phyloP scores from a whole-genome alignment of 2,797 vertebrate genomes.

The Saguinus oedipus region DNA sequence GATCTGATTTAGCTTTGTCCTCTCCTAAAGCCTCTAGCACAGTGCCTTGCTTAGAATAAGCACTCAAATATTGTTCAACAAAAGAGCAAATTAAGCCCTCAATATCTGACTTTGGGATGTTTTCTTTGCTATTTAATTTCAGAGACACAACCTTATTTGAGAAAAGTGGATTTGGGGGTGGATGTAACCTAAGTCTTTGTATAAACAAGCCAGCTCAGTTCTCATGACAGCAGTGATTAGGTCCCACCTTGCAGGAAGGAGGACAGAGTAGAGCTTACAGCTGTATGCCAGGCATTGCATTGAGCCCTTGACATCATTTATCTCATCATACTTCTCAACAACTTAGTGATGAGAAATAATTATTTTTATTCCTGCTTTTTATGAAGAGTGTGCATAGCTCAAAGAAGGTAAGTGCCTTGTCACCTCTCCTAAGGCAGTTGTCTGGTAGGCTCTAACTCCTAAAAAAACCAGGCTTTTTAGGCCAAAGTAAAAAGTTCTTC shows the following conservation, averaged over 20 bases:
- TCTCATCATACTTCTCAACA: neutral
- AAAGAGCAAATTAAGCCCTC: neutral
- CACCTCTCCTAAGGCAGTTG: neutral
- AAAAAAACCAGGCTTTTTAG: neutral
- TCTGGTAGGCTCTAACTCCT: neutral
- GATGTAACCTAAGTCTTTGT: neutral
- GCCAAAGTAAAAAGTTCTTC: neutral
- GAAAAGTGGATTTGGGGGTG: neutral
- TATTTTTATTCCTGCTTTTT: neutral
- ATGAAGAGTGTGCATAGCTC: neutral
- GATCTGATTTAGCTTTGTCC: neutral
- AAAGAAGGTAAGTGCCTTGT: neutral
- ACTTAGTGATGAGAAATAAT: neutral
- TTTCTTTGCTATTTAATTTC: neutral
- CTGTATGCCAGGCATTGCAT: fast-evolving
- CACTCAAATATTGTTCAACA: neutral
- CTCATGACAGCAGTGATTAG: neutral
- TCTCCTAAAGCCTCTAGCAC: neutral
- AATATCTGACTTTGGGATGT: neutral
- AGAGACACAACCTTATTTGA: neutral
- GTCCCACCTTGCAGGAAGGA: fast-evolving
- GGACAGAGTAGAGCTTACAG: fast-evolving
- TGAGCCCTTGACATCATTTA: no score
- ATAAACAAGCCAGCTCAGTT: neutral
- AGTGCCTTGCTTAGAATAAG: neutral